phyloP scores from a whole-genome alignment of 1,140 invertebrate species.

The Cepaea nemoralis region DNA sequence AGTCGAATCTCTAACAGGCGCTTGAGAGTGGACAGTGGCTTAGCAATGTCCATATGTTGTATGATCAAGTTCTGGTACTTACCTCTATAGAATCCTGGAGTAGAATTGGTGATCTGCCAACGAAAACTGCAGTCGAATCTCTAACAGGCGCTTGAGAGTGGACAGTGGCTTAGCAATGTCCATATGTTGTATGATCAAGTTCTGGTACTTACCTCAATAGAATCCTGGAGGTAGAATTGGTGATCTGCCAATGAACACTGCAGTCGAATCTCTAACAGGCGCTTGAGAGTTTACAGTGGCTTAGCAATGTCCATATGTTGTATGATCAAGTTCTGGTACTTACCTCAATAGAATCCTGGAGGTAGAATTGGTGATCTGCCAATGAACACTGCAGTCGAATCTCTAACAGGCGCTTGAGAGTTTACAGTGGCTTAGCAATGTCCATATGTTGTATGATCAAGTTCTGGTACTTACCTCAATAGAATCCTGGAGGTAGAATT shows the following conservation, averaged over 20 bases:
- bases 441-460: constrained; percentile 90
- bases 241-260: constrained; percentile 82
- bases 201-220: constrained; percentile 67
- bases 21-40: constrained; percentile 82
- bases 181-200: constrained; percentile 87
- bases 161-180: constrained; percentile 90
- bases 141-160: constrained; percentile 80
- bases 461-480: constrained; percentile 65
- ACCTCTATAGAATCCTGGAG: constrained; percentile 78
- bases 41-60: constrained; percentile 92
- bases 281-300: constrained; percentile 81
- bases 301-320: constrained; percentile 94
- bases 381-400: constrained; percentile 80
- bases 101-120: constrained; percentile 87
- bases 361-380: constrained; percentile 85
- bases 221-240: constrained; percentile 88
- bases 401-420: constrained; percentile 81
- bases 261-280: constrained; percentile 82
- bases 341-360: constrained; percentile 79
- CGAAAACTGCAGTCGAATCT: constrained; percentile 80
- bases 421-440: constrained; percentile 87
- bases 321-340: constrained; percentile 76
- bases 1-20: constrained; percentile 83
- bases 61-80: constrained; percentile 77
- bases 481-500: constrained; percentile 87